Base-by-base conservation (phyloP, 2,888 invertebrate species). In the Himalopsyche anomala region DNA sequence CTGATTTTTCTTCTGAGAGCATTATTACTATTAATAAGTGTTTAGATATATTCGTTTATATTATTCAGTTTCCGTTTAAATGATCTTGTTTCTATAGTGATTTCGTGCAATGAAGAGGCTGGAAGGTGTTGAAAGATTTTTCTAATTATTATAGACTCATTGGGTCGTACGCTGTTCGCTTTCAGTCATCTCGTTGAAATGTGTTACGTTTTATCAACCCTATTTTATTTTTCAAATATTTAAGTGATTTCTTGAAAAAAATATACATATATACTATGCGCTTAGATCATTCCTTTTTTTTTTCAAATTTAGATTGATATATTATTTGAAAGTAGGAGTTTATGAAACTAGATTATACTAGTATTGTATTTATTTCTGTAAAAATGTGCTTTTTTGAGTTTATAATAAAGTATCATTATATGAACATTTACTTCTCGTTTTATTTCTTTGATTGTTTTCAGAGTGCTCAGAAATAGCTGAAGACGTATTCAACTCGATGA, bases 331-430 rank as follows among this genome's bases (percentile, higher is more conserved):
- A 45, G 80, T 84, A 87, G 82, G 82, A 81, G 12, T 80, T 86
- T 86, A 86, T 86, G 62, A 87, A 85, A 85, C 83, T 87, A 87
- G 88, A 87, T 85, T 85, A 85, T 87, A 86, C 87, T 87, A 87
- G 86, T 88, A 86, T 85, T 87, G 87, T 88, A 89, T 87, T 89
- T 89, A 88, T 89, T 88, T 84, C 87, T 89, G 89, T 89, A 89
- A 88, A 89, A 87, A 85, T 89, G 89, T 87, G 86, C 86, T 89
- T 86, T 87, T 85, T 86, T 85, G 87, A 80, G 87, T 88, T 88
- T 86, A 87, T 86, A 88, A 88, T 88, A 88, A 88, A 87, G 84
- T 87, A 88, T 85, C 55, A 87, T 62, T 86, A 85, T 86, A 87
- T 89, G 87, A 87, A 87, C 83, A 88, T 88, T 86, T 55, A 69